Percentiles rank a stretch among this genome's conserved stretches.
phyloP scores from a whole-genome alignment of 2,888 invertebrate genomes.

The Chrysomela aeneicollis region DNA sequence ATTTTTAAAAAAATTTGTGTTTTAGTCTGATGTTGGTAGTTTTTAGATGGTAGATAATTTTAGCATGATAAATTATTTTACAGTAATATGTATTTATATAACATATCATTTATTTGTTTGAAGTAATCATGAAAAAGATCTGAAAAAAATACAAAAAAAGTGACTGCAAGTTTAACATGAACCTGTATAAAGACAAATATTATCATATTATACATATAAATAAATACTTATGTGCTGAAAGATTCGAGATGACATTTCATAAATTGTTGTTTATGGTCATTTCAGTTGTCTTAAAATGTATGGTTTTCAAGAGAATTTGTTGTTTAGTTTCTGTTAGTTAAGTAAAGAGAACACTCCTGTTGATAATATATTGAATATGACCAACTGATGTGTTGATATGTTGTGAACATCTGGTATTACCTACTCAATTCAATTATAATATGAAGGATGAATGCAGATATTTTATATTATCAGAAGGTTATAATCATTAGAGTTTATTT shows the following conservation, averaged over 20 bases:
- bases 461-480: too few species aligned
- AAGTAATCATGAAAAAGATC: constrained; percentile 24
- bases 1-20: constrained; percentile 42
- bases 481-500: too few species aligned
- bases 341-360: background rate
- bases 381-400: too few species aligned
- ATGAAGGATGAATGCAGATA: too few species aligned
- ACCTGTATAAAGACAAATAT: constrained; percentile 10
- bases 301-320: constrained; percentile 12
- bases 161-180: constrained; percentile 22
- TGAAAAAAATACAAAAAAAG: constrained; percentile 18
- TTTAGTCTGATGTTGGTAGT: constrained; percentile 26
- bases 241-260: constrained; percentile 24
- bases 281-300: background rate
- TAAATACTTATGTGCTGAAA: background rate
- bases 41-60: constrained; percentile 15
- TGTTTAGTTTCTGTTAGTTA: constrained; percentile 3
- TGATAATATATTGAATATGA: background rate
- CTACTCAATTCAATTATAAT: too few species aligned
- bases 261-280: background rate
- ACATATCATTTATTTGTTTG: constrained; percentile 24
- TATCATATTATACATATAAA: background rate
- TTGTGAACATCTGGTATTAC: too few species aligned
- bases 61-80: constrained; percentile 4
- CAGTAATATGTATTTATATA: constrained; percentile 24